Evolutionary conservation across 2,113 vertebrate genomes (phyloP), one percentile per base, ranked within the genome.

Genomic region (Passer montanus): DNA sequence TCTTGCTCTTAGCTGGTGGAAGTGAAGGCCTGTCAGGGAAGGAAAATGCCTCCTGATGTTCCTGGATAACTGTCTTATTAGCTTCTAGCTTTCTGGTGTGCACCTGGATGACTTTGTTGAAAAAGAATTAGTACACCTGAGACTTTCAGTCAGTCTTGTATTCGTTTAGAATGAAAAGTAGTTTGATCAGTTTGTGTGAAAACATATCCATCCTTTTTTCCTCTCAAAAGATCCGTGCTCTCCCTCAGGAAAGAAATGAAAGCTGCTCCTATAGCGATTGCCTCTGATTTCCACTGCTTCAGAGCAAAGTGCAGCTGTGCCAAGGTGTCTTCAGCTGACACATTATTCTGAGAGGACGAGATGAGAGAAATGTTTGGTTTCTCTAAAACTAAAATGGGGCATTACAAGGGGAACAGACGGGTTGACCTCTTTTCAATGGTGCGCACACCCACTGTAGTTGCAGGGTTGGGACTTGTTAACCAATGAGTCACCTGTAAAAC

Each of bases 171-270:
- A 95, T 96, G 93, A 97, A 94, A 96, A 98, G 85, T 89, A 94
- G 92, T 97, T 97, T 96, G 92, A 97, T 97, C 94, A 92, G 93
- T 84, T 96, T 95, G 91, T 94, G 83, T 95, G 63, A 93, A 96
- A 97, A 95, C 89, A 95, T 93, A 95, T 93, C 87, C 77, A 91
- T 91, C 93, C 93, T 96, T 84, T 93, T 96, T 98, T 58, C 70
- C 81, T 97, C 93, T 97, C 93, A 91, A 72, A 97, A 95, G 93
- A 94, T 92, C 74, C 90, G 69, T 84, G 74, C 66, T 91, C 21
- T 97, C 97, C 96, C 95, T 97, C 91, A 97, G 97, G 97, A 96
- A 96, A 93, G 85, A 94, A 92, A 56, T 87, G 89, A 97, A 97
- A 97, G 95, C 95, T 86, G 73, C 75, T 97, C 69, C 94, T 91